These are phyloP conservation scores for Siphonodentalium dalli DNA, from an alignment of 2,888 invertebrate genomes.

Conservation along the genomic window DNA sequence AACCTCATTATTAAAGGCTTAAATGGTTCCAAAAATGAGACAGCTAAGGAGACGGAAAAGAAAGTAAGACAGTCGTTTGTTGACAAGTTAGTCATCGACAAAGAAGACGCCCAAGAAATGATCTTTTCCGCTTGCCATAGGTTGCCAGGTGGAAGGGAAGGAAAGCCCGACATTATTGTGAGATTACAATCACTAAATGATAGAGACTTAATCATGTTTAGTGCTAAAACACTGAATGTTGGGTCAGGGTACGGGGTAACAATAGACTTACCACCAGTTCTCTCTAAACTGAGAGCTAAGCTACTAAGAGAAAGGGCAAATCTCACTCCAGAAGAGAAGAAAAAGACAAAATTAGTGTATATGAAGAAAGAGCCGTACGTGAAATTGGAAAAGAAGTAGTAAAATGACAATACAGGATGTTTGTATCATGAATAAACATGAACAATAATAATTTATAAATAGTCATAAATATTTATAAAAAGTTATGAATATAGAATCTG, in stretches of 20 bases:
- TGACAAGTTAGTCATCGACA: not conserved
- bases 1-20: slow-evolving; percentile 5
- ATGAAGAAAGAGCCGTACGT: not conserved
- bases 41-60: not conserved
- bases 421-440: too few species aligned
- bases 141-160: not conserved
- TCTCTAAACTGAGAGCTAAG: not conserved
- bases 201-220: slow-evolving; percentile 3
- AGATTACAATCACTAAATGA: slow-evolving; percentile 4
- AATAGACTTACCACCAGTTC: slow-evolving; percentile 2
- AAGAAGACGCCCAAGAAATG: not conserved
- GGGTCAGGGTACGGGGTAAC: slow-evolving; percentile 2
- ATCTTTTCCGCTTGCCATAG: slow-evolving; percentile 10
- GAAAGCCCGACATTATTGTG: slow-evolving; percentile 2
- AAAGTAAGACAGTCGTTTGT: not conserved
- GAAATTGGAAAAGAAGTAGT: not conserved
- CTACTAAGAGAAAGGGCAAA: not conserved
- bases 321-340: not conserved
- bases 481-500: too few species aligned
- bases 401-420: too few species aligned
- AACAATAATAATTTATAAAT: too few species aligned
- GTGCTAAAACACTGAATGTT: slow-evolving; percentile 2
- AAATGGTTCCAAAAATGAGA: not conserved
- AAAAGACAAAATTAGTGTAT: not conserved
- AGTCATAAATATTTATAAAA: too few species aligned